Evolutionary conservation across 2,113 vertebrate species (phyloP).

Genomic region (Psittacula cyanocephala): DNA sequence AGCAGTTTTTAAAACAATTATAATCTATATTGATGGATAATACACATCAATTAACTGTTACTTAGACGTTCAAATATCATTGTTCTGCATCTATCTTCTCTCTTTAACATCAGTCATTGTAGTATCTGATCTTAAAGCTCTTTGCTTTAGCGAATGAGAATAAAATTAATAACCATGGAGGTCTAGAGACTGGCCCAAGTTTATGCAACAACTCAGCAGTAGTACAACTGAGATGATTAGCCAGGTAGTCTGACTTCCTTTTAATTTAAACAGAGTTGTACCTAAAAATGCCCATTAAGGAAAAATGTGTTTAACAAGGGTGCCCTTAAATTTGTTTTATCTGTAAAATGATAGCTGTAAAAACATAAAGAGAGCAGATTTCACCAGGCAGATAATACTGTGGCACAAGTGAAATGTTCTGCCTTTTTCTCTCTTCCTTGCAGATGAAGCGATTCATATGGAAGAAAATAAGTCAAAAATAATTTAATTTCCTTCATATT

Average conservation of each 20-base stretch:
- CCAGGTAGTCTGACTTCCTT: background rate
- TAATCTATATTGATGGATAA: background rate
- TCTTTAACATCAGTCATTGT: background rate
- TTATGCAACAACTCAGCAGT: background rate
- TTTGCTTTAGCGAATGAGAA: background rate
- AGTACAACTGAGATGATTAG: background rate
- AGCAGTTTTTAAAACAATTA: background rate
- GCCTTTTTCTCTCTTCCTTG: background rate
- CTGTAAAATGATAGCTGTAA: background rate
- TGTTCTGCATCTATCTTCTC: background rate
- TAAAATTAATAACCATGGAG: background rate
- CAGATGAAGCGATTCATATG: background rate
- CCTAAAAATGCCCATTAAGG: background rate
- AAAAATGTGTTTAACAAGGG: background rate
- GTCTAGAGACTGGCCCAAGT: background rate
- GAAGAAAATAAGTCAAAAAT: background rate
- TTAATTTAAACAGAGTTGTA: background rate
- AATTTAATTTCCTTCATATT: background rate
- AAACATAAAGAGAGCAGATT: background rate
- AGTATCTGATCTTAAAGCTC: background rate
- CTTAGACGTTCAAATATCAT: background rate
- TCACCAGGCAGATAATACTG: background rate
- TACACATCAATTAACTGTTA: background rate
- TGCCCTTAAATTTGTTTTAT: background rate
- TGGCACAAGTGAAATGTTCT: background rate